Evolutionary conservation across 2,113 vertebrate species (phyloP).

Genomic region (Osmerus eperlanus): DNA sequence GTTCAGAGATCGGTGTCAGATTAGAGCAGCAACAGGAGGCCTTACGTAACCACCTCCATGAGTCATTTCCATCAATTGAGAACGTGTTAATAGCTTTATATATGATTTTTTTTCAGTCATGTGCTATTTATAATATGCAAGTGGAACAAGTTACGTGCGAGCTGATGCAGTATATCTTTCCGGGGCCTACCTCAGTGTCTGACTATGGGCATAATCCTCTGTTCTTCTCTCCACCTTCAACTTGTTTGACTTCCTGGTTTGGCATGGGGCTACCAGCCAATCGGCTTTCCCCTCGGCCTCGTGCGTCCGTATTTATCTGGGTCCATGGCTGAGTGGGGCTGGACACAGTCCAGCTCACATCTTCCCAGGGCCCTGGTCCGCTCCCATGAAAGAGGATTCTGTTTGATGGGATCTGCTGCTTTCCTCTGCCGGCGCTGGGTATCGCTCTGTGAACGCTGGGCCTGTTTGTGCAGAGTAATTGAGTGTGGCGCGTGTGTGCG

Average conservation of each 20-base stretch:
- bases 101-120: conserved; percentile 31
- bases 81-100: conserved; percentile 41
- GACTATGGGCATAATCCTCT: conserved; percentile 2
- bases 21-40: conserved; percentile 13
- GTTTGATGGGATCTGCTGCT: conserved; percentile 7
- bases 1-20: background rate
- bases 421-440: conserved; percentile 10
- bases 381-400: conserved; percentile 21
- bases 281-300: conserved; percentile 22
- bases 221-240: conserved; percentile 1
- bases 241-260: conserved; percentile 36
- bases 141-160: conserved; percentile 40
- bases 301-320: conserved; percentile 23
- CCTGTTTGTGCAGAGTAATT: conserved; percentile 30
- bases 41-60: conserved; percentile 28
- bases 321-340: conserved; percentile 12
- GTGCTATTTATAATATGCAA: conserved; percentile 41
- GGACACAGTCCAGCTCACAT: conserved; percentile 24
- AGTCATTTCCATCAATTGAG: conserved; percentile 35
- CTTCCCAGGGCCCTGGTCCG: background rate
- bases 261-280: conserved; percentile 2
- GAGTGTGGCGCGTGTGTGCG: conserved; percentile 12
- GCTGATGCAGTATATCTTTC: conserved; percentile 10
- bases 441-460: conserved; percentile 19
- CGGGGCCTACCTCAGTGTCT: conserved; percentile 4